Evolutionary conservation across 1,140 invertebrate genomes (phyloP).

Genomic region (Mercenaria mercenaria): DNA sequence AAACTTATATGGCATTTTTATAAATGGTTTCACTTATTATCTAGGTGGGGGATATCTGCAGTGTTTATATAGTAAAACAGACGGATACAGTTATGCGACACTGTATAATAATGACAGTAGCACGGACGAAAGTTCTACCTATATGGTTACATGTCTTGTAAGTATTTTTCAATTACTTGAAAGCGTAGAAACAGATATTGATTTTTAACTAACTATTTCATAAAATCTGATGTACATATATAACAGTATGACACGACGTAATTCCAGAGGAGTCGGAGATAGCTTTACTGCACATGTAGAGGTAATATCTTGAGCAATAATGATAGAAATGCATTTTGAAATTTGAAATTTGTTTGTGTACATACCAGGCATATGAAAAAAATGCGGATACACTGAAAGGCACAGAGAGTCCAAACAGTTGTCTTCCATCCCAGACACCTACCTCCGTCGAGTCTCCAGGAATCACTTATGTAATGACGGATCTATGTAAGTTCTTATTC

Average conservation of each 20-base stretch:
- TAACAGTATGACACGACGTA: no score
- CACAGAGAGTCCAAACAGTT: slow-evolving; percentile 45
- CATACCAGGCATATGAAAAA: slow-evolving; percentile 17
- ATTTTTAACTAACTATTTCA: no score
- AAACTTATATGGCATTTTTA: no score
- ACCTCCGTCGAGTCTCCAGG: slow-evolving; percentile 42
- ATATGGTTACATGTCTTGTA: slow-evolving; percentile 61
- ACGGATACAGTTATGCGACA: slow-evolving; percentile 41
- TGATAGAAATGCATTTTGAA: no score
- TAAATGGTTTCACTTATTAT: no score
- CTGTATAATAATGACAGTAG: slow-evolving; percentile 62
- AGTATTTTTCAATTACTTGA: no score
- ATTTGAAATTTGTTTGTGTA: no score
- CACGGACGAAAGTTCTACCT: slow-evolving; percentile 46
- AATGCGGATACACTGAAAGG: slow-evolving; percentile 9
- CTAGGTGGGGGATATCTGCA: slow-evolving; percentile 60
- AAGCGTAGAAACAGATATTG: no score
- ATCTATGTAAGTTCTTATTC: slow-evolving; percentile 41
- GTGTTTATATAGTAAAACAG: slow-evolving; percentile 47
- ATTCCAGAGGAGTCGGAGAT: no score
- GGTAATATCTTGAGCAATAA: no score
- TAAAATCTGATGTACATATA: no score
- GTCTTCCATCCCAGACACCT: slow-evolving; percentile 33
- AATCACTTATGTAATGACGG: slow-evolving; percentile 37
- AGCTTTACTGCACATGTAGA: no score